Conservation (phyloP, 2,113 vertebrate genomes). For the Salminus brasiliensis region DNA sequence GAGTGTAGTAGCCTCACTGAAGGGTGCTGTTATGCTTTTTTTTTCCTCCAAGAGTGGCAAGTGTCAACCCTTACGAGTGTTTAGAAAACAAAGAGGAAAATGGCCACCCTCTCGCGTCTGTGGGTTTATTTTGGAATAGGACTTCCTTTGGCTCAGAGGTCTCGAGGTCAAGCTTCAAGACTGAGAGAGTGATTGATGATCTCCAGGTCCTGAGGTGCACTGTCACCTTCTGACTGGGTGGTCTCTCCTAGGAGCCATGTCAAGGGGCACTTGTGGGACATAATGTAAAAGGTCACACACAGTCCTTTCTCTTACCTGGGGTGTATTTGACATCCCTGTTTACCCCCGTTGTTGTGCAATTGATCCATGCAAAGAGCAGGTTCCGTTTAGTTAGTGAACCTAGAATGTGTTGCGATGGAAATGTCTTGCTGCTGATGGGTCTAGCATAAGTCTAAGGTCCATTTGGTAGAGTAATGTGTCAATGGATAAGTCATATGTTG, state of each 20-base stretch:
- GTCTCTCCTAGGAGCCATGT: slow-evolving; percentile 54
- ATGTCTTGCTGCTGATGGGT: slow-evolving; percentile 12
- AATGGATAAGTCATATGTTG: slow-evolving; percentile 48
- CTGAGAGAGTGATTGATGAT: slow-evolving; percentile 57
- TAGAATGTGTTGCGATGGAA: background rate
- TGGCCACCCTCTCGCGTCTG: slow-evolving; percentile 34
- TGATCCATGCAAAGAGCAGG: background rate
- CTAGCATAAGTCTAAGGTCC: slow-evolving; percentile 29
- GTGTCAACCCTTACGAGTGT: slow-evolving; percentile 38
- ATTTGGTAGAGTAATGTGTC: slow-evolving; percentile 43
- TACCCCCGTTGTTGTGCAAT: background rate
- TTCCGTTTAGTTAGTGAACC: background rate
- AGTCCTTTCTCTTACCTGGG: slow-evolving; percentile 45
- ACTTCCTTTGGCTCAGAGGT: slow-evolving; percentile 41
- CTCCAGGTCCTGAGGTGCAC: slow-evolving; percentile 51
- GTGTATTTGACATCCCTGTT: background rate
- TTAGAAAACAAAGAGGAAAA: slow-evolving; percentile 52
- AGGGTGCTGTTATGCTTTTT: background rate
- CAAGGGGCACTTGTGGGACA: slow-evolving; percentile 51
- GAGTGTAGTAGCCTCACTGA: background rate
- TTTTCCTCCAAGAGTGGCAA: slow-evolving; percentile 36
- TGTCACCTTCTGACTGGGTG: slow-evolving; percentile 57
- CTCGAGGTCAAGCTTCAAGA: slow-evolving; percentile 31
- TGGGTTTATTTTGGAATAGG: slow-evolving; percentile 45
- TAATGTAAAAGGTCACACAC: slow-evolving; percentile 30